These are phyloP conservation scores for Trissoscelio sp. DNA, from an alignment of 2,888 invertebrate species.

Conservation along the genomic window DNA sequence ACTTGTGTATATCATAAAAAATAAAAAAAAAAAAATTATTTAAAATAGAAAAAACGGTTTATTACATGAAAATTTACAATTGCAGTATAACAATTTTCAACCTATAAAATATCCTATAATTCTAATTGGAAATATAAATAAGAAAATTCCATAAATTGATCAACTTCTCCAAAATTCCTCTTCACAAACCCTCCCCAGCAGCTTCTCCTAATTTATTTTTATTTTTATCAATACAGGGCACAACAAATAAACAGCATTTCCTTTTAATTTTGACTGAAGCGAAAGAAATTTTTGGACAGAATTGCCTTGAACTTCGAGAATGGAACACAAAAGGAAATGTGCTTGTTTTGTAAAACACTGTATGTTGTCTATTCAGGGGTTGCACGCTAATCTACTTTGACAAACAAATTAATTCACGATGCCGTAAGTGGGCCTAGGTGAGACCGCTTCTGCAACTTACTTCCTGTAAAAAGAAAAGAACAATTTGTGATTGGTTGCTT, in stretches of 20 bases:
- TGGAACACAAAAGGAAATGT: constrained; percentile 45
- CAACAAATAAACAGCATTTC: constrained; percentile 53
- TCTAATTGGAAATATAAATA: too few species aligned
- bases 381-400: constrained; percentile 67
- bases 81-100: too few species aligned
- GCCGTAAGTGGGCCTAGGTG: constrained; percentile 60
- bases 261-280: constrained; percentile 5
- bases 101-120: too few species aligned
- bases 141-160: too few species aligned
- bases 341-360: constrained; percentile 56
- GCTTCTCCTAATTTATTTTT: constrained; percentile 16
- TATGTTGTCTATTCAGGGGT: constrained; percentile 57
- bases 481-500: constrained; percentile 69
- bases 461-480: constrained; percentile 84
- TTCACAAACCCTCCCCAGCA: too few species aligned
- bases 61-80: too few species aligned
- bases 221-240: constrained; percentile 32
- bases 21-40: too few species aligned
- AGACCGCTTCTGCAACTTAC: constrained; percentile 82
- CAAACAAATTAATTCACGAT: constrained; percentile 65
- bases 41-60: too few species aligned
- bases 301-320: not conserved
- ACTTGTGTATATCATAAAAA: too few species aligned
- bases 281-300: not conserved
- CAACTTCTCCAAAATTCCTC: too few species aligned